Base-by-base conservation (phyloP, 2,797 vertebrate species). In the Hafferia zeledoni region DNA sequence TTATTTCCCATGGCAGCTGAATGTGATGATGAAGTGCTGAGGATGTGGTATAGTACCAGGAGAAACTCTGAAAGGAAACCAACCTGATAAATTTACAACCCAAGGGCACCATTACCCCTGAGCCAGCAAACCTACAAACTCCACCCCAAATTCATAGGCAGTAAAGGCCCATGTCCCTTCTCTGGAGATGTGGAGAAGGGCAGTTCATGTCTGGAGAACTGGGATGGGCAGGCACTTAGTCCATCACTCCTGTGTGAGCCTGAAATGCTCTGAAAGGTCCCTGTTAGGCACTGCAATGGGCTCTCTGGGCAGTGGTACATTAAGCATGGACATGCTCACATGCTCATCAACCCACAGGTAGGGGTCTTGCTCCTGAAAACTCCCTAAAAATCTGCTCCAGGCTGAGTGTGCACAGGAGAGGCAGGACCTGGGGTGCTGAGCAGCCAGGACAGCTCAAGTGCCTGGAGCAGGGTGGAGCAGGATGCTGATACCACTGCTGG, bases 291-390 rank as follows among this genome's bases (percentile, higher is more conserved):
- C 52, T 7, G 10, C 23, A 70, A 53, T 10, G 43, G 20, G 25
- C 41, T 56, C 41, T 47, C 35, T 55, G 46, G 16, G n/a, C 6
- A 33, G 47, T 13, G 31, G 17, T 2, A 50, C 2, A 1, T 25
- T 59, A 20, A 55, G n/a, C 50, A 46, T 1, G 0, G 27, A 17
- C 0, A 2, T 7, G n/a, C 33, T 70, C 33, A 52, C 11, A 5
- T 1, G 28, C 33, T 49, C 49, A 49, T 31, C 68, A 37, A 46
- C 24, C 31, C 8, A 3, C 44, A 43, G 35, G 27, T 31, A 17
- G 0, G 44, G 16, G 13, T 18, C 30, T 71, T 5, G 9, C 33
- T 56, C 24, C 56, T 23, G 50, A 24, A 75, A 55, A 56, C 30
- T 55, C 5, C 44, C n/a, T n/a, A 43, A 78, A 78, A 43, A n/a